phyloP scores from a whole-genome alignment of 2,888 invertebrate species.

The Drosophila meridiana region DNA sequence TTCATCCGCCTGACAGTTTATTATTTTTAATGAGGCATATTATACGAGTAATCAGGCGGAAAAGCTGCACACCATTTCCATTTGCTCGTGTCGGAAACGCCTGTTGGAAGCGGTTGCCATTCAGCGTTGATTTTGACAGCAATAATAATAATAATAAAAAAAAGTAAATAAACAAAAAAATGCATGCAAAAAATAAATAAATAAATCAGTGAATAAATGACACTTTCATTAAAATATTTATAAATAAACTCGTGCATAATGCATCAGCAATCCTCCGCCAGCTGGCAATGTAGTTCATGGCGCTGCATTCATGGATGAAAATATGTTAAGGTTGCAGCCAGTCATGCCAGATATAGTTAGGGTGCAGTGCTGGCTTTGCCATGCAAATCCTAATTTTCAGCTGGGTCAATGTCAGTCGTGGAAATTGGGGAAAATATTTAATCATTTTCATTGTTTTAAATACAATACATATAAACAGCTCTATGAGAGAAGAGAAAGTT shows the following conservation, averaged over 20 bases:
- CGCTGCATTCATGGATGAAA: constrained; percentile 22
- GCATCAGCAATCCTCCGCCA: constrained; percentile 20
- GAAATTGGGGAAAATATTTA: background rate
- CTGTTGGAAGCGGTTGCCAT: constrained; percentile 25
- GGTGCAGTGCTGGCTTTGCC: background rate
- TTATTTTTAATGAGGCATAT: constrained; percentile 78
- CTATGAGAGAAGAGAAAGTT: background rate
- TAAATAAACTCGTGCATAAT: constrained; percentile 33
- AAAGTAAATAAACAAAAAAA: background rate
- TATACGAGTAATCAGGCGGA: constrained; percentile 58
- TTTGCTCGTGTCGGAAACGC: constrained; percentile 17
- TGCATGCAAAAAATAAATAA: background rate
- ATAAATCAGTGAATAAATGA: constrained; percentile 52
- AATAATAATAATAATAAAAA: constrained; percentile 38
- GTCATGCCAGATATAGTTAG: background rate
- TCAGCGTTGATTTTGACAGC: constrained; percentile 62
- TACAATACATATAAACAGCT: background rate
- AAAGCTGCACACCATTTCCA: constrained; percentile 15
- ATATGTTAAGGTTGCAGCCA: constrained; percentile 34
- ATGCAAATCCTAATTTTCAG: constrained; percentile 4
- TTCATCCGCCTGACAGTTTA: constrained; percentile 74
- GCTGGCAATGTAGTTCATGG: constrained; percentile 42
- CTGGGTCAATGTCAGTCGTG: constrained; percentile 2
- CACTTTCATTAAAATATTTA: constrained; percentile 70
- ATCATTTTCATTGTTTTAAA: background rate